A percentile compares a stretch with the other conserved stretches of the same genome.
Evolutionary conservation across 2,888 invertebrate species (phyloP).

Genomic region (Eristalis arbustorum): DNA sequence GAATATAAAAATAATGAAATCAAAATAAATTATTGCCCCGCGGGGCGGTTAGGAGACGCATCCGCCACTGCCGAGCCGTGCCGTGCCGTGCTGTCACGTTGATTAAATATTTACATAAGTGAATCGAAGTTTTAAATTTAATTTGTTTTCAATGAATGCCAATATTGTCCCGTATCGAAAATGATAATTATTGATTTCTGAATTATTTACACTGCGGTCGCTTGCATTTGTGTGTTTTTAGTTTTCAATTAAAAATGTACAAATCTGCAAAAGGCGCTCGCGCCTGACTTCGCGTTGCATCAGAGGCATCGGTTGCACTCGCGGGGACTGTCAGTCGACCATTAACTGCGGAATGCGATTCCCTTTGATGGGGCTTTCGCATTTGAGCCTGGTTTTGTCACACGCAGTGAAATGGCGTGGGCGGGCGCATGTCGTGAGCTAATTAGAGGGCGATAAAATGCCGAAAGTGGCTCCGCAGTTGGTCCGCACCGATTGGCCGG

Average conservation of each 20-base stretch:
- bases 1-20: slow-evolving; percentile 48
- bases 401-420: not conserved
- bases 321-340: not conserved
- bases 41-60: not conserved
- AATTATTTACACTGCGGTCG: slow-evolving; percentile 34
- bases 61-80: too few species aligned
- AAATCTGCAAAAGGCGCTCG: not conserved
- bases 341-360: slow-evolving; percentile 24
- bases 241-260: slow-evolving; percentile 30
- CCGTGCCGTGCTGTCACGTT: slow-evolving; percentile 58
- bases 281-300: not conserved
- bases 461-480: not conserved
- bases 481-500: not conserved
- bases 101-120: slow-evolving; percentile 67
- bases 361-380: slow-evolving; percentile 14
- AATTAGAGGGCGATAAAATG: slow-evolving; percentile 1
- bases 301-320: not conserved
- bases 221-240: slow-evolving; percentile 1
- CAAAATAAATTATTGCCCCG: slow-evolving; percentile 57
- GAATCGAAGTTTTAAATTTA: slow-evolving; percentile 52
- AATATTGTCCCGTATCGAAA: slow-evolving; percentile 52
- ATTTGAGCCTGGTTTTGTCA: not conserved
- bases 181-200: slow-evolving; percentile 66
- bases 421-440: not conserved
- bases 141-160: slow-evolving; percentile 65